phyloP scores from a whole-genome alignment of 2,888 invertebrate genomes.

The Nomada flava region DNA sequence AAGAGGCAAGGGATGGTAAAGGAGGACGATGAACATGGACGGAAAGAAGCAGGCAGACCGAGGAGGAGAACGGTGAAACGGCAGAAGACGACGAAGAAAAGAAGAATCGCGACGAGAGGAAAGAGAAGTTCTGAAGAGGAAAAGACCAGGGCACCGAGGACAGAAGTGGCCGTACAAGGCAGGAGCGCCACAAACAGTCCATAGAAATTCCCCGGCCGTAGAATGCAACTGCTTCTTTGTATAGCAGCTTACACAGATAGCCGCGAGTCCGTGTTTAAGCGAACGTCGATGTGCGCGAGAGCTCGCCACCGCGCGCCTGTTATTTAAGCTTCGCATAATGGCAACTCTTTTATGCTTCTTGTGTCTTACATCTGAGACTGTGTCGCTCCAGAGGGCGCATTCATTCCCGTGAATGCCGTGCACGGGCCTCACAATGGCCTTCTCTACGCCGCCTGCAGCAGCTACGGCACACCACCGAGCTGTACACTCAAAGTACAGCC shows the following conservation, averaged over 20 bases:
- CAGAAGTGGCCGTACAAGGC: slow-evolving; percentile 72
- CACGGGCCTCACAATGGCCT: slow-evolving; percentile 75
- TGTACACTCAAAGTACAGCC: slow-evolving; percentile 67
- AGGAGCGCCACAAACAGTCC: slow-evolving; percentile 75
- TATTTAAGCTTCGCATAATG: slow-evolving; percentile 83
- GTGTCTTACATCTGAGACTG: slow-evolving; percentile 81
- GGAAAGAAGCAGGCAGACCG: slow-evolving; percentile 1
- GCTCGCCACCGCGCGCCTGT: slow-evolving; percentile 73
- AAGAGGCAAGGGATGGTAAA: slow-evolving; percentile 17
- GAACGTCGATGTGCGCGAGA: slow-evolving; percentile 49
- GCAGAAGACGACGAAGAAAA: slow-evolving; percentile 26
- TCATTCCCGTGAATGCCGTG: slow-evolving; percentile 79
- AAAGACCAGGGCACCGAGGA: slow-evolving; percentile 64
- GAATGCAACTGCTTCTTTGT: slow-evolving; percentile 66
- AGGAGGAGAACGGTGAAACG: slow-evolving; percentile 1
- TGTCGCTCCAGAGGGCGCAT: slow-evolving; percentile 80
- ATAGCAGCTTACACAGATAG: slow-evolving; percentile 41
- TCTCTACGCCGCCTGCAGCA: slow-evolving; percentile 70
- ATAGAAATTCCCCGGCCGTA: slow-evolving; percentile 70
- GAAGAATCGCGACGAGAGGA: slow-evolving; percentile 53
- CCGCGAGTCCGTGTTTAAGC: slow-evolving; percentile 52
- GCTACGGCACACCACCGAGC: slow-evolving; percentile 60
- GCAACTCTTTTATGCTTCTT: slow-evolving; percentile 83
- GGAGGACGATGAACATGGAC: slow-evolving; percentile 14
- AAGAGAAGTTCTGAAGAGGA: slow-evolving; percentile 60